Percentiles rank a stretch among this genome's conserved stretches.
Conservation (phyloP, 2,888 invertebrate species). For the Sphecodes monilicornis region DNA sequence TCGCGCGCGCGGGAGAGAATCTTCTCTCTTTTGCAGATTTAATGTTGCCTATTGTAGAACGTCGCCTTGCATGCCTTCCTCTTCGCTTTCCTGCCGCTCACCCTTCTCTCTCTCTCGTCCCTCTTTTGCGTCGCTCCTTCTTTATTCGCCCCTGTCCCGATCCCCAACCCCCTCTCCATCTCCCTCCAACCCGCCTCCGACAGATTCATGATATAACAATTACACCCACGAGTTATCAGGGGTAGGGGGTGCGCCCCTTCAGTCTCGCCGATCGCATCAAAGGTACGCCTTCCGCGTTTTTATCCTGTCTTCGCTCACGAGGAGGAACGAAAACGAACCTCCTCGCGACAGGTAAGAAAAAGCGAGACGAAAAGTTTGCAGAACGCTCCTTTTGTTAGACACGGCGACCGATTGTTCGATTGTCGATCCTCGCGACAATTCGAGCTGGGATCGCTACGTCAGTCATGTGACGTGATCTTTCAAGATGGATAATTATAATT, state of each 20-base stretch:
- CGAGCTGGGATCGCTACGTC: neutral
- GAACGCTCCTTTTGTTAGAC: neutral
- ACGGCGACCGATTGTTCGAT: neutral
- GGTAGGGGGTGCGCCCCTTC: conserved; percentile 53
- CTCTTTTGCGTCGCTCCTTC: conserved; percentile 61
- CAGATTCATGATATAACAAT: conserved; percentile 77
- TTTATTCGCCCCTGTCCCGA: conserved; percentile 55
- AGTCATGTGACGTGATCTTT: neutral
- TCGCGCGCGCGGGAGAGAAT: conserved; percentile 57
- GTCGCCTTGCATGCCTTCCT: conserved; percentile 77
- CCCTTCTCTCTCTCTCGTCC: conserved; percentile 19
- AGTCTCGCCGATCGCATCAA: conserved; percentile 57
- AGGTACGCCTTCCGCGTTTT: conserved; percentile 43
- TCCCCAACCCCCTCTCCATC: conserved; percentile 50
- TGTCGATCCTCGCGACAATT: neutral
- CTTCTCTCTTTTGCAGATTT: conserved; percentile 80
- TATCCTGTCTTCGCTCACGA: conserved; percentile 3
- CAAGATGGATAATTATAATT: neutral
- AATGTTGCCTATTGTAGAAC: conserved; percentile 79
- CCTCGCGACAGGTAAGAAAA: neutral
- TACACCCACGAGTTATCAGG: conserved; percentile 77
- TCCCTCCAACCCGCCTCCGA: conserved; percentile 16
- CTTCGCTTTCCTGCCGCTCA: conserved; percentile 61
- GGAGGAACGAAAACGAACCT: conserved; percentile 45
- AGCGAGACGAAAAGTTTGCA: conserved; percentile 28